phyloP scores from a whole-genome alignment of 2,797 vertebrate species.

The Cercopithecus neglectus region DNA sequence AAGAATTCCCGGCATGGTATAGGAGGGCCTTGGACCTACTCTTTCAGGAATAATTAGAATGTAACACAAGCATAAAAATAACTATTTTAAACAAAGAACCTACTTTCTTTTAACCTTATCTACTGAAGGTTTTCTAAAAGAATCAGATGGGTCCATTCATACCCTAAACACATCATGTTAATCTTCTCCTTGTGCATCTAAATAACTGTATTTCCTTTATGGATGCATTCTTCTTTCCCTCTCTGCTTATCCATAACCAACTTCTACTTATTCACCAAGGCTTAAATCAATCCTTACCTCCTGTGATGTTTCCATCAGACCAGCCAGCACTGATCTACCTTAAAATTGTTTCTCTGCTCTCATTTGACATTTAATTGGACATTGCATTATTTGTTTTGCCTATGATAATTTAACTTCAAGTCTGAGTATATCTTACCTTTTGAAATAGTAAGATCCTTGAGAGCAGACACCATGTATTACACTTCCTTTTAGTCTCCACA shows the following conservation, averaged over 20 bases:
- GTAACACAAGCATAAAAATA: background rate
- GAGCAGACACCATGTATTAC: background rate
- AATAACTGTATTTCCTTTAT: background rate
- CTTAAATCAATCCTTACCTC: background rate
- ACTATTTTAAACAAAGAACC: background rate
- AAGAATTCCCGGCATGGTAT: background rate
- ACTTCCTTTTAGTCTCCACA: conserved; percentile 20
- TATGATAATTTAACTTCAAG: background rate
- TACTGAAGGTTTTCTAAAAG: conserved; percentile 5
- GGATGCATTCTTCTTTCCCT: background rate
- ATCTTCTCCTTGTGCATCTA: background rate
- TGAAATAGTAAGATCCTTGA: background rate
- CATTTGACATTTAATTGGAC: background rate
- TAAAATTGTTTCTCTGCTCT: background rate
- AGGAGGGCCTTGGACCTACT: background rate
- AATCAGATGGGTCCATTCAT: background rate
- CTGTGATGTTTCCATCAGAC: background rate
- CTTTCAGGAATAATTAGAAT: background rate
- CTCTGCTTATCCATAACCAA: background rate
- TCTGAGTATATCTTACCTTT: background rate
- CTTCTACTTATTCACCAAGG: background rate
- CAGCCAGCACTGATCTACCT: background rate
- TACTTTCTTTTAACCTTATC: background rate
- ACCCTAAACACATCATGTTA: background rate
- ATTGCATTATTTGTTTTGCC: background rate